Base-by-base conservation (phyloP, 2,797 vertebrate species). In the Arrhamphus sclerolepis region DNA sequence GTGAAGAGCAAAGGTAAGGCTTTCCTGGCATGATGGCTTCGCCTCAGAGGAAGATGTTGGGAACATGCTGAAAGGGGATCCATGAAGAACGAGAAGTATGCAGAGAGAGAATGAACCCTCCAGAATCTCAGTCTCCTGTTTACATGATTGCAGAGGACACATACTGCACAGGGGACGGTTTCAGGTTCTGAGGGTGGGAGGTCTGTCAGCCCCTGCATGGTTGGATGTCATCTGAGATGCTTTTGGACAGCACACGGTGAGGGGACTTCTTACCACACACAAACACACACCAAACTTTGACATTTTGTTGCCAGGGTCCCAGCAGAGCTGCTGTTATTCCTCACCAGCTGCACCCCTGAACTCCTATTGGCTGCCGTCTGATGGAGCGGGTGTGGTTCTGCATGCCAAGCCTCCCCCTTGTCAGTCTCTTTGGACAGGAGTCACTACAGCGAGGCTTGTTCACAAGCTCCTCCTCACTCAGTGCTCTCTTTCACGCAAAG, bases 231-330 rank as follows among this genome's bases (percentile, higher is more conserved):
- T 56, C 46, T 62, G 68, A 57, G 61, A 60, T 10, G 54, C 60
- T 64, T 52, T 2, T 49, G 44, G 51, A 46, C 1, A 41, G 24
- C 5, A 60, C 38, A 71, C 47, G 44, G 65, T 74, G 70, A 78
- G 49, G 51, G 49, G 72, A 75, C 49, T 50, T 62, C 59, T 38
- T 43, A 46, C 63, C 46, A 66, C n/a, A n/a, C n/a, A n/a, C n/a
- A n/a, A n/a, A 67, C 31, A 66, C 67, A 72, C 52, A 43, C 66
- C 66, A 66, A 84, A 86, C 84, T 82, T 86, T 88, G 66, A 83
- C 61, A 77, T 71, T 71, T 65, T 79, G 65, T 70, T 69, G 64
- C 55, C 29, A 31, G 28, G 22, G 40, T 64, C 65, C 60, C 50
- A 66, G 60, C 75, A 41, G 59, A 71, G 72, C 56, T 47, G 60